Evolutionary conservation across 2,113 vertebrate genomes (phyloP).

Genomic region (Xenopus tropicalis): UCB_Xtro_10.0 CM004448.2:104643501-104644000

Average conservation of each 20-base stretch:
- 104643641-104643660: constrained; percentile 6
- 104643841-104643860: no score
- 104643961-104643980: background rate
- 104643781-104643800: no score
- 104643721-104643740: constrained; percentile 96
- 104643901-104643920: background rate
- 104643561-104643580: constrained; percentile 37
- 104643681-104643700: constrained; percentile 45
- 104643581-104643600: constrained; percentile 18
- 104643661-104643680: constrained; percentile 25
- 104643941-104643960: background rate
- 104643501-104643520: constrained; percentile 37
- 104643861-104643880: background rate
- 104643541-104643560: constrained; percentile 45
- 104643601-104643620: constrained; percentile 40
- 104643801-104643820: no score
- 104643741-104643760: constrained; percentile 76
- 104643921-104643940: background rate
- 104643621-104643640: constrained; percentile 19
- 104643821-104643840: no score
- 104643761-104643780: background rate
- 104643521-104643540: constrained; percentile 43
- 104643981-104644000: no score
- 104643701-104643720: constrained; percentile 77
- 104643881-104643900: background rate